phyloP scores from a whole-genome alignment of 2,113 vertebrate genomes.

The Sylvia atricapilla region DNA sequence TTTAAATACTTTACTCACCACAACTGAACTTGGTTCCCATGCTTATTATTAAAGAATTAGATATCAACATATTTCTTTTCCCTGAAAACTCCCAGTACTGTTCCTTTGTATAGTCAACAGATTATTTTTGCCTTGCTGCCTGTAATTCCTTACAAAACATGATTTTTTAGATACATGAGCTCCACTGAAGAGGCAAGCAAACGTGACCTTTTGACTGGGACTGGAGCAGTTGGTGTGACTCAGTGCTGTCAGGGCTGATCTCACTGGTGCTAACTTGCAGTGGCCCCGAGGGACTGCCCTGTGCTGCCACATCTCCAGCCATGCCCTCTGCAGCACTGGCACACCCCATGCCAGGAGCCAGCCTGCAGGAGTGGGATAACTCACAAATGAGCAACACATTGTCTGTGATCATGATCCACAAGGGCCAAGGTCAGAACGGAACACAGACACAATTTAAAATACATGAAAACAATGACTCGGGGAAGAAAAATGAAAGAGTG shows the following conservation, averaged over 20 bases:
- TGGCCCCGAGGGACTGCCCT: rapidly evolving
- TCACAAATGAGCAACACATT: rapidly evolving
- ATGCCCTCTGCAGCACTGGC: background rate
- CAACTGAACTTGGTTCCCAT: background rate
- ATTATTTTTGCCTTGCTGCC: background rate
- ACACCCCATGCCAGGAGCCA: background rate
- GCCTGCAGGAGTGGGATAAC: background rate
- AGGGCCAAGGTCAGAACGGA: background rate
- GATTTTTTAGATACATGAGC: background rate
- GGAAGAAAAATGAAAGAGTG: background rate
- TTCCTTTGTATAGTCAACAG: background rate
- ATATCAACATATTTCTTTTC: background rate
- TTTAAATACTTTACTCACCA: background rate
- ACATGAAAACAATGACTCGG: background rate
- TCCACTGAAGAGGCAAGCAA: background rate
- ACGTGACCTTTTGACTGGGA: background rate
- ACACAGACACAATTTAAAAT: background rate
- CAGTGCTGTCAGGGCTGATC: background rate
- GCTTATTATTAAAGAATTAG: background rate
- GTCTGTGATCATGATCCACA: background rate
- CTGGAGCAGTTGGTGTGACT: background rate
- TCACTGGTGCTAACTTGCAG: background rate
- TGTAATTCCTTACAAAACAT: background rate
- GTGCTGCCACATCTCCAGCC: background rate
- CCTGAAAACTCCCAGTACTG: background rate